phyloP scores from a whole-genome alignment of 1,140 invertebrate species.

The Scylla paramamosain region DNA sequence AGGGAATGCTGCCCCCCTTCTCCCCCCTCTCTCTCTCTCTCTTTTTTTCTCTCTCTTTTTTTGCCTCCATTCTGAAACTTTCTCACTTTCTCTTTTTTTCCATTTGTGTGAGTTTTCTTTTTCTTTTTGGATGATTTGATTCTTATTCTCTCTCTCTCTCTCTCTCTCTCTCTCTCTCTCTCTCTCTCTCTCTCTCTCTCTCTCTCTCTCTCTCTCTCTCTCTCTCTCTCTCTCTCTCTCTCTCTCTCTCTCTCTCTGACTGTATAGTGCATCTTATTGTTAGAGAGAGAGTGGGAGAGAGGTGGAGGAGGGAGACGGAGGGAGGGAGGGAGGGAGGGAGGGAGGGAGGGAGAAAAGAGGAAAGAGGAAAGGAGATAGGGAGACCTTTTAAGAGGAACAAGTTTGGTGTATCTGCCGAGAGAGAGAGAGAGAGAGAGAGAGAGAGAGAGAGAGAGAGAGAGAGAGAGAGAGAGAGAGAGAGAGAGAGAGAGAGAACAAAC shows the following conservation, averaged over 20 bases:
- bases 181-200: neutral
- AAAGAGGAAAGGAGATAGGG: neutral
- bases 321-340: neutral
- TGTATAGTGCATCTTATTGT: no score
- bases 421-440: neutral
- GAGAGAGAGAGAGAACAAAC: slow-evolving; percentile 12
- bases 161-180: neutral
- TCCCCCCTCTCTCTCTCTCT: neutral
- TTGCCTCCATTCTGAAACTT: neutral
- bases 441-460: slow-evolving; percentile 13
- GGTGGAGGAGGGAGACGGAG: no score
- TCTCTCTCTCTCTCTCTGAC: neutral
- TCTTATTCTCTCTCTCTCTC: neutral
- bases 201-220: neutral
- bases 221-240: no score
- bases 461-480: slow-evolving; percentile 17
- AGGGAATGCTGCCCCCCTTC: neutral
- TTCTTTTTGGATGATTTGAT: neutral
- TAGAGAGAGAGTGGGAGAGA: no score
- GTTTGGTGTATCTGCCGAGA: neutral
- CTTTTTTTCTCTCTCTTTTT: neutral
- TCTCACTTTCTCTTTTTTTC: neutral
- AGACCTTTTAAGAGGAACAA: neutral
- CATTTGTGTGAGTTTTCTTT: neutral
- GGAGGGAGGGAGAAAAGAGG: neutral